A percentile compares a stretch with the other conserved stretches of the same genome.
Evolutionary conservation across 1,140 invertebrate genomes (phyloP).

Genomic region (Aradophagus sp.): DNA sequence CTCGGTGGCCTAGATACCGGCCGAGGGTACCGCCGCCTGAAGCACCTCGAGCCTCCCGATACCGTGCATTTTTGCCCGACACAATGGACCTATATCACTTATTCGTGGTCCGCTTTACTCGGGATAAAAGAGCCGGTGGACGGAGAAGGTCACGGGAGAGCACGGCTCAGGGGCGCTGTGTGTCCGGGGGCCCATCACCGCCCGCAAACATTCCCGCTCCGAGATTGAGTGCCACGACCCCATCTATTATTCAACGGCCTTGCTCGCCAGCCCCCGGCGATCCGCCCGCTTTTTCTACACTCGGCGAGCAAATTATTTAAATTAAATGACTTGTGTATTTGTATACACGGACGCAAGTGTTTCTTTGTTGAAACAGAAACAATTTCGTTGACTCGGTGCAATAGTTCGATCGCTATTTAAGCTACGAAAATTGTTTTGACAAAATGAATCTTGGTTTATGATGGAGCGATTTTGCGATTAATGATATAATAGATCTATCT

Average conservation of each 20-base stretch:
- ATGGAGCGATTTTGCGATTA: too few relatives aligned
- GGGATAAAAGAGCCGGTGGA: constrained; percentile 47
- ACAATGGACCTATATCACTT: constrained; percentile 69
- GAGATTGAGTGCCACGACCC: constrained; percentile 72
- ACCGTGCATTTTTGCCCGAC: constrained; percentile 38
- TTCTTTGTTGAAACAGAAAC: too few relatives aligned
- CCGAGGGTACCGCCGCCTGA: constrained; percentile 17
- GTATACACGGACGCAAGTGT: too few relatives aligned
- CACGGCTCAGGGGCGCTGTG: constrained; percentile 45
- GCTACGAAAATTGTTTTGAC: too few relatives aligned
- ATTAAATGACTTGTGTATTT: neutral
- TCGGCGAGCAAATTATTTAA: constrained; percentile 6
- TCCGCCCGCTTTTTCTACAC: constrained; percentile 32
- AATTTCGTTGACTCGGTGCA: too few relatives aligned
- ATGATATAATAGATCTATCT: too few relatives aligned
- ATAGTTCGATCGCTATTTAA: too few relatives aligned
- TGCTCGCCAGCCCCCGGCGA: constrained; percentile 52
- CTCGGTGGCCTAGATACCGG: constrained; percentile 58
- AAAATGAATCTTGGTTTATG: too few relatives aligned
- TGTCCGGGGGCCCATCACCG: constrained; percentile 69
- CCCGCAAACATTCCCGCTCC: constrained; percentile 69
- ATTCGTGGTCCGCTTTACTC: constrained; percentile 69
- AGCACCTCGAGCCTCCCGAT: constrained; percentile 51
- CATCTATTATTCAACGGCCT: constrained; percentile 72
- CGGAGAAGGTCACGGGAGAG: constrained; percentile 47